Evolutionary conservation across 2,113 vertebrate species (phyloP).

Genomic region (Thalassarche chlororhynchos): DNA sequence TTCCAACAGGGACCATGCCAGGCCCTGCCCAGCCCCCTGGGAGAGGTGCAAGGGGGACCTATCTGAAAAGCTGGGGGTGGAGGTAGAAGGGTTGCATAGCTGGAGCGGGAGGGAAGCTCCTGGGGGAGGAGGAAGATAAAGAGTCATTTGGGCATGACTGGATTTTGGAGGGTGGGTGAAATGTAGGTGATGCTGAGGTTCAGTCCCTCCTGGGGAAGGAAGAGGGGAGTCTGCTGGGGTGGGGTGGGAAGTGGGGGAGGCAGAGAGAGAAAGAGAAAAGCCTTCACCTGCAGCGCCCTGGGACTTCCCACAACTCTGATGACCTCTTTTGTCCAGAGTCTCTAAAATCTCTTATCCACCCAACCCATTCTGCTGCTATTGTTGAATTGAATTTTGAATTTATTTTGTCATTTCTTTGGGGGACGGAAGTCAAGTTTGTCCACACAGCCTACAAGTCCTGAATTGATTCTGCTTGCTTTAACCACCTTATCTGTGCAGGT

Average conservation of each 20-base stretch:
- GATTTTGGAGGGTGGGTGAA: not conserved
- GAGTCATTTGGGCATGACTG: not conserved
- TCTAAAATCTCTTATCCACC: not conserved
- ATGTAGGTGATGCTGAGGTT: not conserved
- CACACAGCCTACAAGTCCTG: not conserved
- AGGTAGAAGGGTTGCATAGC: not conserved
- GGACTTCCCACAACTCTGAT: not conserved
- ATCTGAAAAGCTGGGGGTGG: accelerated
- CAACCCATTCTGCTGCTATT: not conserved
- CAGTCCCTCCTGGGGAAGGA: not conserved
- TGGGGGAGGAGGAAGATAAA: not conserved
- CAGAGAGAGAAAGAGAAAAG: not conserved
- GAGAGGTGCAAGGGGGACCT: not conserved
- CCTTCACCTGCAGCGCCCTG: not conserved
- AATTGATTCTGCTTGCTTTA: not conserved
- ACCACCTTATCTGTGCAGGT: not conserved
- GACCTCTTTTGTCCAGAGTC: not conserved
- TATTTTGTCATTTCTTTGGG: not conserved
- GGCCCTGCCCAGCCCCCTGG: accelerated
- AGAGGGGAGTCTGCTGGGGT: not conserved
- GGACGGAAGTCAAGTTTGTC: not conserved
- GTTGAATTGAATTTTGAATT: not conserved
- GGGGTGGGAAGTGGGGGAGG: not conserved
- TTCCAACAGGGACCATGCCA: not conserved
- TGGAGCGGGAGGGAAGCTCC: not conserved